These are phyloP conservation scores for Zelleria hepariella DNA, from an alignment of 2,888 invertebrate genomes.

Conservation along the genomic window DNA sequence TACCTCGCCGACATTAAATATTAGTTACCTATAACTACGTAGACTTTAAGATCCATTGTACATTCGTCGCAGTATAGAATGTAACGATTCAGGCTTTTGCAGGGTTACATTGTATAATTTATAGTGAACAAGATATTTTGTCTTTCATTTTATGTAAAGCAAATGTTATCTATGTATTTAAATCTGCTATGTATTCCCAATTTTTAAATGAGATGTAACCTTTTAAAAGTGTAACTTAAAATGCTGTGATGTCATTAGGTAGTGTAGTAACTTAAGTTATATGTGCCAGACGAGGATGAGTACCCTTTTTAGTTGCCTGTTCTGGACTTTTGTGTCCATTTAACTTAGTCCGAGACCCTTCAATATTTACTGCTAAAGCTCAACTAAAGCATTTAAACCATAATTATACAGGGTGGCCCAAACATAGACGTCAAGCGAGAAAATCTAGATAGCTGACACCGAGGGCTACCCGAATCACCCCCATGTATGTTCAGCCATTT, in stretches of 20 bases:
- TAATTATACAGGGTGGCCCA: too few relatives aligned
- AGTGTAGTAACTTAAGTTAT: conserved; percentile 41
- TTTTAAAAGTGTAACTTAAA: conserved; percentile 15
- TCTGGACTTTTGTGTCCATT: not conserved
- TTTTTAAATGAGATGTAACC: not conserved
- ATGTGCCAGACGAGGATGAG: conserved; percentile 51
- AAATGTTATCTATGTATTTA: not conserved
- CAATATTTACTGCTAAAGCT: not conserved
- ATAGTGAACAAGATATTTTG: not conserved
- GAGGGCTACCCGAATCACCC: too few relatives aligned
- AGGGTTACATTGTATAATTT: not conserved
- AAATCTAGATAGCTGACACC: too few relatives aligned
- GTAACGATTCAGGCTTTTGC: not conserved
- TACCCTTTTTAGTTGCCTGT: not conserved
- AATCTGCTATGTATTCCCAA: not conserved
- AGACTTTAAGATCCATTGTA: conserved; percentile 11
- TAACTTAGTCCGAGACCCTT: not conserved
- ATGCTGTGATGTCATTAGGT: conserved; percentile 44
- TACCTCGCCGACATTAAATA: conserved; percentile 42
- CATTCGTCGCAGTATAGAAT: conserved; percentile 17
- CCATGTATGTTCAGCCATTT: too few relatives aligned
- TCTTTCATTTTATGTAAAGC: not conserved
- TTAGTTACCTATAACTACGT: conserved; percentile 5
- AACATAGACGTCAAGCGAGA: too few relatives aligned
- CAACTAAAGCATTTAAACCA: not conserved